These are phyloP conservation scores for Lepidotrigona ventralis DNA, from an alignment of 1,140 invertebrate species.

Conservation along the genomic window DNA sequence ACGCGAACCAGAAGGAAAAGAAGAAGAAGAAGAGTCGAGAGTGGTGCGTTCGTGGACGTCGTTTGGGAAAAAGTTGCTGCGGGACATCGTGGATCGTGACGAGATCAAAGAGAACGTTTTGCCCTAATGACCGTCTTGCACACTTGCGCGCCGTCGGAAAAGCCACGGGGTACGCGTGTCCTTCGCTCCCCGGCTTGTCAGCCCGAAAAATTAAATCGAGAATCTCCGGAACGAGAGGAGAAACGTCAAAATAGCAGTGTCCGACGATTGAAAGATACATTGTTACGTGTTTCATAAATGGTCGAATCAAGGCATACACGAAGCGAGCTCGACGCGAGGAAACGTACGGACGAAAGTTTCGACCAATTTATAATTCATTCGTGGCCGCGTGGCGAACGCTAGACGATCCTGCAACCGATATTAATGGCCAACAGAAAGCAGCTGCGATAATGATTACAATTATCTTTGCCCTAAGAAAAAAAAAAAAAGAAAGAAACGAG, in stretches of 20 bases:
- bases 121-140: slow-evolving; percentile 63
- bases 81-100: slow-evolving; percentile 67
- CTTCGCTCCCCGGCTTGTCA: not conserved
- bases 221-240: slow-evolving; percentile 24
- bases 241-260: slow-evolving; percentile 13
- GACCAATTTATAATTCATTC: slow-evolving; percentile 27
- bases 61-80: slow-evolving; percentile 49
- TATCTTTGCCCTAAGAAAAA: slow-evolving; percentile 48
- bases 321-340: not conserved
- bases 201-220: slow-evolving; percentile 54
- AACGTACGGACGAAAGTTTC: not conserved
- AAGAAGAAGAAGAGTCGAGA: slow-evolving; percentile 32
- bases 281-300: not conserved
- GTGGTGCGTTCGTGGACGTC: slow-evolving; percentile 41
- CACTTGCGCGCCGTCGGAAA: slow-evolving; percentile 31
- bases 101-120: slow-evolving; percentile 71
- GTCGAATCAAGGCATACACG: not conserved
- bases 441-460: slow-evolving; percentile 65
- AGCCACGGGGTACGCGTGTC: slow-evolving; percentile 45
- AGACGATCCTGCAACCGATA: slow-evolving; percentile 12
- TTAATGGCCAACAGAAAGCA: slow-evolving; percentile 44
- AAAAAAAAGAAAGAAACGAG: slow-evolving; percentile 12
- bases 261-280: not conserved
- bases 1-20: slow-evolving; percentile 2
- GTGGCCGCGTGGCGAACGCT: not conserved